Conservation (phyloP, 2,888 invertebrate genomes). For the Eretmocerus hayati region DNA sequence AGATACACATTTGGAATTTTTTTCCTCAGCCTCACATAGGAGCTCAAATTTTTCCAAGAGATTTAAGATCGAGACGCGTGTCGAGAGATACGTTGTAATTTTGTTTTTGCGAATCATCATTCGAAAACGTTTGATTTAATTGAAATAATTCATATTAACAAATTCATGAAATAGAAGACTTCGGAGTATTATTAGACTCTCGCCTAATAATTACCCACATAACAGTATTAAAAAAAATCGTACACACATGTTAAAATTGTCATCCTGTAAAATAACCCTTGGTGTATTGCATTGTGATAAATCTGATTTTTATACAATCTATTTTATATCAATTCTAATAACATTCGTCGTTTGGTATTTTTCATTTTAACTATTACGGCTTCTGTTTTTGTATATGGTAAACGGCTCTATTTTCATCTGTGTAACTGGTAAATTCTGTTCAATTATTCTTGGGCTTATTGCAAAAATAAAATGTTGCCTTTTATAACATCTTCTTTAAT, state of each 20-base stretch:
- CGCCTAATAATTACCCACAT: too few species aligned
- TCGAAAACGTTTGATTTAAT: too few species aligned
- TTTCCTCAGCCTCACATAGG: too few species aligned
- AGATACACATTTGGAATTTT: too few species aligned
- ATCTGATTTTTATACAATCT: neutral
- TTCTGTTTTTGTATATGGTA: slow-evolving; percentile 13
- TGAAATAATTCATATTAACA: too few species aligned
- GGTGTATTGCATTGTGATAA: neutral
- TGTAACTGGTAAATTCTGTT: slow-evolving; percentile 21
- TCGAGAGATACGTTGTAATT: too few species aligned
- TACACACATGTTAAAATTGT: slow-evolving; percentile 5
- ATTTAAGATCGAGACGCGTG: too few species aligned
- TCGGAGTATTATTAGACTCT: too few species aligned
- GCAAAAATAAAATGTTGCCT: slow-evolving; percentile 41
- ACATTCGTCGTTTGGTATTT: slow-evolving; percentile 13
- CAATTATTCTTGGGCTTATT: slow-evolving; percentile 30
- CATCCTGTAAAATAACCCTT: slow-evolving; percentile 5
- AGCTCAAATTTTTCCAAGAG: too few species aligned
- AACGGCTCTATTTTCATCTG: slow-evolving; percentile 19
- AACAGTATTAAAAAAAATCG: too few species aligned
- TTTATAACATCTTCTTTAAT: slow-evolving; percentile 16
- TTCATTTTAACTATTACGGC: slow-evolving; percentile 12
- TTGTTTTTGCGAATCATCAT: too few species aligned
- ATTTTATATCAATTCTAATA: slow-evolving; percentile 9
- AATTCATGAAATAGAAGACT: too few species aligned